Conservation (phyloP, 92 coral and sea anemone species). For the Porites divaricata region DNA sequence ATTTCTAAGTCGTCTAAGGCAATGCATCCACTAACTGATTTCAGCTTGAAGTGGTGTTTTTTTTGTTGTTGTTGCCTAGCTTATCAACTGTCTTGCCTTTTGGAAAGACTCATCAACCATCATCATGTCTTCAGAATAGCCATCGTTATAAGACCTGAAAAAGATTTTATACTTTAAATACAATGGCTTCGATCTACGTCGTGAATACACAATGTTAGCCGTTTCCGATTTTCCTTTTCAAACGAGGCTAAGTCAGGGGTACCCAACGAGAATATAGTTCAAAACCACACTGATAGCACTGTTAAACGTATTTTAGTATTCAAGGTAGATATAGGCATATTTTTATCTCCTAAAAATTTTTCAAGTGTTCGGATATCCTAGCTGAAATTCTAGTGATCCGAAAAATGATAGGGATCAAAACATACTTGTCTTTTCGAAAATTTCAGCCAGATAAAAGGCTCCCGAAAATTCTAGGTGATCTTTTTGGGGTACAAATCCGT, state of each 20-base stretch:
- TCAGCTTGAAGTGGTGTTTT: not conserved
- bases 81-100: not conserved
- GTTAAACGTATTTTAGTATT: no score
- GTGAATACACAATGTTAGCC: not conserved
- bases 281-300: no score
- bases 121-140: conserved; percentile 45
- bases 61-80: not conserved
- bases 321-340: no score
- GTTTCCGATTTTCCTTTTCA: not conserved
- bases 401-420: no score
- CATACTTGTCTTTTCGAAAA: no score
- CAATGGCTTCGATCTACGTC: not conserved
- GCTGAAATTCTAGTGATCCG: no score
- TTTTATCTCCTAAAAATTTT: no score
- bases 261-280: no score
- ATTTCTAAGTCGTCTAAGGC: not conserved
- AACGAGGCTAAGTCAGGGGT: not conserved
- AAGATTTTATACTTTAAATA: not conserved
- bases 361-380: no score
- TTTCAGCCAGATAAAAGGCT: no score
- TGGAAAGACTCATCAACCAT: not conserved
- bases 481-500: no score
- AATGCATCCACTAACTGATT: not conserved
- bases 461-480: no score
- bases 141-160: conserved; percentile 60